Evolutionary conservation across 1,140 invertebrate species (phyloP).

Genomic region (Vollenhovia emeryi): DNA sequence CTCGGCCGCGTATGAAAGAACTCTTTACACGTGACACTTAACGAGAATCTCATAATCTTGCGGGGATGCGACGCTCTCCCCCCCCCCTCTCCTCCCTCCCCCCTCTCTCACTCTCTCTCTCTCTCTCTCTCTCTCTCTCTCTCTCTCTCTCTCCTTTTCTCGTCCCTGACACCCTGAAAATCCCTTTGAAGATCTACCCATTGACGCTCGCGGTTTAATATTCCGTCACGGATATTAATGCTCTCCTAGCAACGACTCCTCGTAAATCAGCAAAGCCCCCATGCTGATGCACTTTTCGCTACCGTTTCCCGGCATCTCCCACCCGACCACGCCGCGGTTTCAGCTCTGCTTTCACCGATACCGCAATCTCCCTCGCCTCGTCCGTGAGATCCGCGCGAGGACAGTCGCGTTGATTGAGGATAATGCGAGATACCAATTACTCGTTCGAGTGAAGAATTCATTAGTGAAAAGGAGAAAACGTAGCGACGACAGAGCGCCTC

Average conservation of each 20-base stretch:
- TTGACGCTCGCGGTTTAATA: conserved; percentile 75
- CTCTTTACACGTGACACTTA: conserved; percentile 74
- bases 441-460: conserved; percentile 69
- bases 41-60: conserved; percentile 75
- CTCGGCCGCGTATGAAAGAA: conserved; percentile 66
- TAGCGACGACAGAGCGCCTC: conserved; percentile 37
- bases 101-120: conserved; percentile 25
- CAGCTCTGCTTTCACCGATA: background rate
- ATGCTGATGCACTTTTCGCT: conserved; percentile 71
- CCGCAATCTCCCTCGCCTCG: background rate
- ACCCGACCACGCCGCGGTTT: background rate
- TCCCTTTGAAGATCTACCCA: conserved; percentile 72
- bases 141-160: conserved; percentile 8
- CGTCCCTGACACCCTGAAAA: conserved; percentile 54
- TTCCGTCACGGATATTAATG: conserved; percentile 75
- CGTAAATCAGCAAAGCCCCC: conserved; percentile 72
- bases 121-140: conserved; percentile 61
- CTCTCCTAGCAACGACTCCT: conserved; percentile 67
- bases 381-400: conserved; percentile 19
- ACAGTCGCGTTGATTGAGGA: conserved; percentile 71
- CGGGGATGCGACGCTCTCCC: conserved; percentile 55
- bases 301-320: conserved; percentile 57
- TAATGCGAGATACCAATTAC: conserved; percentile 74
- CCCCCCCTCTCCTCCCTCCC: no score
- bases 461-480: conserved; percentile 63